Conservation (phyloP, 2,797 vertebrate species). For the Notamacropus eugenii region DNA sequence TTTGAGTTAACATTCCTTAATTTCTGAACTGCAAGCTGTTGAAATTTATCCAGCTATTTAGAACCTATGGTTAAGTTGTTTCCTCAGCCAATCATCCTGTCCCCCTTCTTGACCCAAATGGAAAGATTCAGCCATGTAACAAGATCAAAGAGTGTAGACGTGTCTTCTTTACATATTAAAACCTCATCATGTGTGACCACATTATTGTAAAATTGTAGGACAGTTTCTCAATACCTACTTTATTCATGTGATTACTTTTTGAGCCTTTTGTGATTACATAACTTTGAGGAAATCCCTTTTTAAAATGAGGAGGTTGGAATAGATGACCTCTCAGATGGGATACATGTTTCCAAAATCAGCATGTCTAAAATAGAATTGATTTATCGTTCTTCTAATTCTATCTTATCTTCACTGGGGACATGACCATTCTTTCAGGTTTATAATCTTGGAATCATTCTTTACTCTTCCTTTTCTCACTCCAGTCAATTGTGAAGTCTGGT, state of each 20-base stretch:
- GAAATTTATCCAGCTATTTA: background rate
- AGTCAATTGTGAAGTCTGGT: background rate
- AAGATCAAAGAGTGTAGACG: background rate
- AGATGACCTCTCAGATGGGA: background rate
- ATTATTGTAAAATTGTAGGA: background rate
- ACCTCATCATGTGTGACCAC: background rate
- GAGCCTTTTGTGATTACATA: background rate
- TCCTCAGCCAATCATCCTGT: background rate
- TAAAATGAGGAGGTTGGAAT: background rate
- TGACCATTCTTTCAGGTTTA: background rate
- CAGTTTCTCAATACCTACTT: background rate
- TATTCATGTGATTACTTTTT: background rate
- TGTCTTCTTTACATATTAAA: background rate
- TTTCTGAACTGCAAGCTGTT: background rate
- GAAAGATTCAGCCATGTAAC: background rate
- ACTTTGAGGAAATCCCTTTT: background rate
- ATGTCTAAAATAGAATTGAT: background rate
- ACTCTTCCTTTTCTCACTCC: background rate
- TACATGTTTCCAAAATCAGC: background rate
- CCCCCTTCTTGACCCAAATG: background rate
- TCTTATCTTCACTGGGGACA: background rate
- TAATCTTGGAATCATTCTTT: background rate
- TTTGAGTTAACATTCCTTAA: background rate
- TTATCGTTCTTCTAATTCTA: background rate
- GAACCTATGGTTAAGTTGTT: background rate